Percentiles rank a stretch among this genome's conserved stretches.
phyloP scores from a whole-genome alignment of 1,140 invertebrate genomes.

The Zaprionus camerounensis region DNA sequence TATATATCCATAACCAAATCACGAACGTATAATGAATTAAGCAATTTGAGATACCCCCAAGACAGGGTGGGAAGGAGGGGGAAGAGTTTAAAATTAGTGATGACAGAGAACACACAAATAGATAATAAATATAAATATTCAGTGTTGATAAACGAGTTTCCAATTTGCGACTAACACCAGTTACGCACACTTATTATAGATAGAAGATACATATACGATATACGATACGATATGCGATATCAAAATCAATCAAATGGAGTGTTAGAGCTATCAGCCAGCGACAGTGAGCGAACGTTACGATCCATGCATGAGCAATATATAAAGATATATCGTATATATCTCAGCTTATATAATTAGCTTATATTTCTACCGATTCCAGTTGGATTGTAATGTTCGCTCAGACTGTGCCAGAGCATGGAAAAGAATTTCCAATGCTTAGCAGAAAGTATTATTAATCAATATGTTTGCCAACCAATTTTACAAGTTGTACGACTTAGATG shows the following conservation, averaged over 20 bases:
- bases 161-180: slow-evolving; percentile 82
- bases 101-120: slow-evolving; percentile 74
- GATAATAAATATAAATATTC: slow-evolving; percentile 16
- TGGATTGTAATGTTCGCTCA: slow-evolving; percentile 15
- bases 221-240: slow-evolving; percentile 23
- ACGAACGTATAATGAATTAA: slow-evolving; percentile 51
- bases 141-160: slow-evolving; percentile 39
- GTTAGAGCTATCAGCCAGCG: slow-evolving; percentile 31
- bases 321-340: not conserved
- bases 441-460: slow-evolving; percentile 43
- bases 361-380: not conserved
- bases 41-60: slow-evolving; percentile 12
- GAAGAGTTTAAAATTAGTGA: slow-evolving; percentile 69
- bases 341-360: not conserved
- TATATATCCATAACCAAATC: slow-evolving; percentile 59
- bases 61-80: not conserved
- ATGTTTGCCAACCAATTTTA: slow-evolving; percentile 62
- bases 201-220: slow-evolving; percentile 40
- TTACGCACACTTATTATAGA: slow-evolving; percentile 78
- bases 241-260: slow-evolving; percentile 36
- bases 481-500: slow-evolving; percentile 59
- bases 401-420: slow-evolving; percentile 54
- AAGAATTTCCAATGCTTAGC: slow-evolving; percentile 60
- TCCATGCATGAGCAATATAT: slow-evolving; percentile 18
- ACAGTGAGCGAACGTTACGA: slow-evolving; percentile 31